Base-by-base conservation (phyloP, 2,888 invertebrate genomes). In the Erynnis tages region DNA sequence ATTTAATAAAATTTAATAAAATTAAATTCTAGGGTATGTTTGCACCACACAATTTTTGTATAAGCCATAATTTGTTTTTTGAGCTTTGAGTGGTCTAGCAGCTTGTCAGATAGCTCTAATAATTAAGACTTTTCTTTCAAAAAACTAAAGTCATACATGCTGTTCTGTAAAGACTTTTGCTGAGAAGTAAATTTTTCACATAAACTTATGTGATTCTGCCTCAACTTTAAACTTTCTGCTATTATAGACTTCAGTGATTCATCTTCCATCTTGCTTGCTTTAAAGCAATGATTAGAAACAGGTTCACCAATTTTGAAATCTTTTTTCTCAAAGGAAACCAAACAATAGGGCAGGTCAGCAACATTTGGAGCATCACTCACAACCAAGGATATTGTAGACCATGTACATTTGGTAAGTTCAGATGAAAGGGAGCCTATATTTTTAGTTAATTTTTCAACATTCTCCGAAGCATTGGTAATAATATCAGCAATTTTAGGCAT, bases 221-320 rank as follows among this genome's bases (percentile, higher is more conserved):
- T 76, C 55, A 89, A 61, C 62, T 75, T 84, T 23, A 88, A 60
- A 60, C 85, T 90, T 35, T 90, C 88, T 56, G 86, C 73, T 46
- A 90, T 76, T 1, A 90, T 71, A n/a, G 82, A 79, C 60, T 77
- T 81, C 1, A 90, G 64, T 37, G 69, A 66, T 17, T 79, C 77
- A 65, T 83, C 79, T 21, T 78, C 73, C 30, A 74, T 46, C 55
- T 65, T 69, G 37, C 73, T 74, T 6, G 61, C 50, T 60, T 79
- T 78, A 47, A 76, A 70, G 48, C 74, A 75, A 54, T 80, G 77
- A 29, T 71, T 77, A 0, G 87, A 79, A 0, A 88, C 84, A 1
- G 81, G 65, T 54, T 84, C 82, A n/a, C 89, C 90, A 55, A 90
- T 78, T 60, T 83, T 86, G 58, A 90, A 89, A 54, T 87, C 83